Conservation (phyloP, 2,113 vertebrate species). For the Sardina pilchardus region DNA sequence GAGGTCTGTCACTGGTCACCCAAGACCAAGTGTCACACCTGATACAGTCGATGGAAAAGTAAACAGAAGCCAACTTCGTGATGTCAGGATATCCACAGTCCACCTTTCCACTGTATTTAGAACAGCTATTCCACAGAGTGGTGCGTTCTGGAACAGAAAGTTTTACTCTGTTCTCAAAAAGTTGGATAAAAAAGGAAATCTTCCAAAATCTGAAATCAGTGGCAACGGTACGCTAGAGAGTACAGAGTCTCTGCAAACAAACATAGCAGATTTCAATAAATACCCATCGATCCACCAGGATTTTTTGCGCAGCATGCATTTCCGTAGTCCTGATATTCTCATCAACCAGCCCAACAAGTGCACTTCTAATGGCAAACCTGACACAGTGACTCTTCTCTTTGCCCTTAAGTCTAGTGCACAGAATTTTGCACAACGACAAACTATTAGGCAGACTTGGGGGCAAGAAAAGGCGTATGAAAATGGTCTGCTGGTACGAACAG, state of each 20-base stretch:
- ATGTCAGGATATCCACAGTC: background rate
- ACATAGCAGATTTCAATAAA: slow-evolving; percentile 63
- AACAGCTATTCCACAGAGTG: slow-evolving; percentile 54
- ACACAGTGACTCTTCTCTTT: slow-evolving; percentile 62
- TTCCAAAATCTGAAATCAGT: accelerated
- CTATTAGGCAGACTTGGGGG: slow-evolving; percentile 73
- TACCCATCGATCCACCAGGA: slow-evolving; percentile 58
- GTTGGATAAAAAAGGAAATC: background rate
- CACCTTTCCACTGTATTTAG: slow-evolving; percentile 47
- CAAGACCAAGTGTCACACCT: background rate
- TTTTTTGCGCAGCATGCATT: slow-evolving; percentile 70
- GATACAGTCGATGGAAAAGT: background rate
- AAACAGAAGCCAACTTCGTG: background rate
- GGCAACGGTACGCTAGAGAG: slow-evolving; percentile 52
- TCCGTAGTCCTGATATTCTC: slow-evolving; percentile 62
- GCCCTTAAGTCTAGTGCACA: slow-evolving; percentile 70
- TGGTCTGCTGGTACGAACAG: slow-evolving; percentile 50
- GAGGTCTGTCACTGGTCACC: background rate
- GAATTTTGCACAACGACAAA: slow-evolving; percentile 69
- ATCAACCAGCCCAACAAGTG: slow-evolving; percentile 72
- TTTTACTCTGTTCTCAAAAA: slow-evolving; percentile 47
- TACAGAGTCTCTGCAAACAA: slow-evolving; percentile 55
- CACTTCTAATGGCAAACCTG: background rate
- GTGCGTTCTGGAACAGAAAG: slow-evolving; percentile 70
- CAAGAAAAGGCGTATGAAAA: slow-evolving; percentile 46